A percentile compares a stretch with the other conserved stretches of the same genome.
Evolutionary conservation across 2,888 invertebrate genomes (phyloP).

Genomic region (Leptinotarsa rubiginosa): DNA sequence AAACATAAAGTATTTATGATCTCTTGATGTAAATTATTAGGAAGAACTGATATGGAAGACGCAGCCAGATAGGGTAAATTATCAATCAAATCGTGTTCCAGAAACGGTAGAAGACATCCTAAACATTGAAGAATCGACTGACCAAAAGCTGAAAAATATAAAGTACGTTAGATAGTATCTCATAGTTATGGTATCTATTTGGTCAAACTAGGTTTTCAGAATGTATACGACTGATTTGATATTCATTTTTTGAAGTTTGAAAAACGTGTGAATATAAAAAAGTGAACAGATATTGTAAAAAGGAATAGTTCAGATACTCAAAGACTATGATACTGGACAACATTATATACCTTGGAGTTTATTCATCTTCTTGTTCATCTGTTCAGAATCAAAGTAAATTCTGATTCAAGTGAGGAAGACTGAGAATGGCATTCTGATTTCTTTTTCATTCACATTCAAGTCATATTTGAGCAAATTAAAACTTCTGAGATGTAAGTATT

Average conservation of each 20-base stretch:
- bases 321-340: no score
- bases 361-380: no score
- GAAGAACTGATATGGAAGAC: slow-evolving; percentile 92
- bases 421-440: no score
- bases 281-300: no score
- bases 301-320: no score
- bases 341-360: no score
- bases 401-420: background rate
- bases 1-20: slow-evolving; percentile 95
- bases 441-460: no score
- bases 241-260: no score
- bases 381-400: background rate
- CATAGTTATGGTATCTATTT: background rate
- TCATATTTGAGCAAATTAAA: no score
- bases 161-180: slow-evolving; percentile 21
- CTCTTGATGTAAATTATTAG: slow-evolving; percentile 90
- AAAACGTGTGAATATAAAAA: no score
- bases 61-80: slow-evolving; percentile 95
- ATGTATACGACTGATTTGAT: background rate
- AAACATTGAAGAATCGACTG: slow-evolving; percentile 93
- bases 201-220: slow-evolving; percentile 8
- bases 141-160: slow-evolving; percentile 81
- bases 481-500: no score
- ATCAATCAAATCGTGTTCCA: slow-evolving; percentile 96
- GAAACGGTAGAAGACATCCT: slow-evolving; percentile 93